A percentile compares a stretch with the other conserved stretches of the same genome.
phyloP scores from a whole-genome alignment of 1,140 invertebrate species.

The Cheumatopsyche charites region DNA sequence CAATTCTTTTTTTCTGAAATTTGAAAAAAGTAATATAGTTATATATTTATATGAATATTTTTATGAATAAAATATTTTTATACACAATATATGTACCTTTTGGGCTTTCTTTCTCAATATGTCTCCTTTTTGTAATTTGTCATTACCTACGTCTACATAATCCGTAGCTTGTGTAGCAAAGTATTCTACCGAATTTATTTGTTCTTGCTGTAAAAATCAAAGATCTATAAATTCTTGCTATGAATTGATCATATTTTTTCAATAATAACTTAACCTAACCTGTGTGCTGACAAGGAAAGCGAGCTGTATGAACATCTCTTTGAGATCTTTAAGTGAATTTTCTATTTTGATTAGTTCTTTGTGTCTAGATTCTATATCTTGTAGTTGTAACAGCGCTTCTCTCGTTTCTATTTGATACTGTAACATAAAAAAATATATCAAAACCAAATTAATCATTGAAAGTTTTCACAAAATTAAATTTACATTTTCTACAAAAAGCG shows the following conservation, averaged over 20 bases:
- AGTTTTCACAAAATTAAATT: neutral
- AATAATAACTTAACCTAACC: too few relatives aligned
- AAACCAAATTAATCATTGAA: neutral
- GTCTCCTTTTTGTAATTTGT: slow-evolving; percentile 55
- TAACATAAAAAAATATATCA: slow-evolving; percentile 51
- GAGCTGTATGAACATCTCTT: slow-evolving; percentile 83
- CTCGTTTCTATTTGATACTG: slow-evolving; percentile 83
- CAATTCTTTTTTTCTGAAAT: slow-evolving; percentile 55
- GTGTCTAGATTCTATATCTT: slow-evolving; percentile 83
- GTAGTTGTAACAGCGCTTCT: slow-evolving; percentile 78
- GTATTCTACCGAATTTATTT: slow-evolving; percentile 74
- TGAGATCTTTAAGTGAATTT: slow-evolving; percentile 78
- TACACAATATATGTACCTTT: slow-evolving; percentile 48
- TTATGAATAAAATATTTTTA: neutral
- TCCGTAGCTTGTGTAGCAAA: slow-evolving; percentile 71
- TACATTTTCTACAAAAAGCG: slow-evolving; percentile 68
- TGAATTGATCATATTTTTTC: too few relatives aligned
- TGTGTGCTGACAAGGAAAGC: slow-evolving; percentile 77
- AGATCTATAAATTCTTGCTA: too few relatives aligned
- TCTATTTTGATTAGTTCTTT: slow-evolving; percentile 84
- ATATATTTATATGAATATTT: slow-evolving; percentile 12
- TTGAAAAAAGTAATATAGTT: slow-evolving; percentile 22
- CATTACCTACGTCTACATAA: slow-evolving; percentile 67
- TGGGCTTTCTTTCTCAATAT: slow-evolving; percentile 52
- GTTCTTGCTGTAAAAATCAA: slow-evolving; percentile 66